phyloP scores from a whole-genome alignment of 2,113 vertebrate species.

The Menura novaehollandiae region DNA sequence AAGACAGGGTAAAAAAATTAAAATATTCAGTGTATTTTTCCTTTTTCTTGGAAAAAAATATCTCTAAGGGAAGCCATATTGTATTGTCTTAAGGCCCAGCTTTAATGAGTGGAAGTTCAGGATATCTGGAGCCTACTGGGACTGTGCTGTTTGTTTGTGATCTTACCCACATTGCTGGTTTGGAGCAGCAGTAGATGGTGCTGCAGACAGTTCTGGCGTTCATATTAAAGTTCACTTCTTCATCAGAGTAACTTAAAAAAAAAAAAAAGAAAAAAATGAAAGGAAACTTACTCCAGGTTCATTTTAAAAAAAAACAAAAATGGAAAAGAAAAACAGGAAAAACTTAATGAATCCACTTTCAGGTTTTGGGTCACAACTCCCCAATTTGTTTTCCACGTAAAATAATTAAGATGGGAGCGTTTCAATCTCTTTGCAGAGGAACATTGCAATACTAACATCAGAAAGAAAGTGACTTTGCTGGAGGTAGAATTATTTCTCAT shows the following conservation, averaged over 20 bases:
- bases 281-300: neutral
- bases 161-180: neutral
- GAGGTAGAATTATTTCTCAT: neutral
- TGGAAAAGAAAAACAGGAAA: neutral
- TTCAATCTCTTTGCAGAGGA: neutral
- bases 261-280: neutral
- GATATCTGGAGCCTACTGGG: neutral
- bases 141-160: neutral
- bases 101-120: neutral
- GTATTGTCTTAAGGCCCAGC: neutral
- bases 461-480: neutral
- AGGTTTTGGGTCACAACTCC: neutral
- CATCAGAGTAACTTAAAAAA: neutral
- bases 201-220: neutral
- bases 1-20: fast-evolving
- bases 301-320: neutral
- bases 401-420: neutral
- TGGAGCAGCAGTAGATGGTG: neutral
- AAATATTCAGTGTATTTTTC: neutral
- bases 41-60: neutral
- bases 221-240: neutral
- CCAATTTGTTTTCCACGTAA: neutral
- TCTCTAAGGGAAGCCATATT: neutral
- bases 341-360: neutral
- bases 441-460: neutral